phyloP scores from a whole-genome alignment of 1,140 invertebrate genomes.

The Bombyx mori region DNA sequence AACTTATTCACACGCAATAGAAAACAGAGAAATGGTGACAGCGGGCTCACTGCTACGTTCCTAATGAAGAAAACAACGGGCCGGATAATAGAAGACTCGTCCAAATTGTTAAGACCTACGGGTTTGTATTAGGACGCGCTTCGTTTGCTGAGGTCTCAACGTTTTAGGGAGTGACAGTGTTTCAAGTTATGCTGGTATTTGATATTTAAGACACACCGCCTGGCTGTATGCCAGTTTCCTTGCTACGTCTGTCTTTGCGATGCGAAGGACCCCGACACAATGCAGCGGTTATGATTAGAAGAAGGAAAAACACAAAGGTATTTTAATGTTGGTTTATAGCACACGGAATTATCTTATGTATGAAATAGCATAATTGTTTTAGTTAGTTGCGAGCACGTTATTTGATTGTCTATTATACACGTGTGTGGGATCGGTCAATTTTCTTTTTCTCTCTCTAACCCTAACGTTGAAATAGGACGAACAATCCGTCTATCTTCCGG shows the following conservation, averaged over 20 bases:
- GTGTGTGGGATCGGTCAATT: too few species aligned
- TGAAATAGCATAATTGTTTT: too few species aligned
- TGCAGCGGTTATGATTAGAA: constrained; percentile 26
- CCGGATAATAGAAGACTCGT: constrained; percentile 24
- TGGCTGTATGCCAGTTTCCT: constrained; percentile 40
- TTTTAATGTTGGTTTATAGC: too few species aligned
- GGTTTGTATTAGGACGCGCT: constrained; percentile 20
- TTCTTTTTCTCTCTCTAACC: too few species aligned
- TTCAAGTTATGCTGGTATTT: constrained; percentile 33
- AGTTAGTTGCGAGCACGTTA: too few species aligned
- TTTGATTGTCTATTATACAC: too few species aligned
- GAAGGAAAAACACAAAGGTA: constrained; percentile 1
- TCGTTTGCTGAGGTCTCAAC: constrained; percentile 13
- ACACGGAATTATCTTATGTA: too few species aligned
- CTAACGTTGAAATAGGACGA: too few species aligned
- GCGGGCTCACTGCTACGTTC: constrained; percentile 29
- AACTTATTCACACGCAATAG: too few species aligned
- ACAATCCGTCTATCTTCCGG: too few species aligned
- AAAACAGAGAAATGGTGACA: constrained; percentile 12
- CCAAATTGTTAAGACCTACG: constrained; percentile 27
- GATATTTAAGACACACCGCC: constrained; percentile 38
- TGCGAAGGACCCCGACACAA: constrained; percentile 21
- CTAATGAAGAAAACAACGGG: constrained; percentile 44
- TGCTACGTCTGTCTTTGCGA: constrained; percentile 31
- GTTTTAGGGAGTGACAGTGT: constrained; percentile 22